A percentile compares a stretch with the other conserved stretches of the same genome.
These are phyloP conservation scores for Poeciliopsis infans DNA, from an alignment of 2,797 vertebrate species.

Conservation along the genomic window DNA sequence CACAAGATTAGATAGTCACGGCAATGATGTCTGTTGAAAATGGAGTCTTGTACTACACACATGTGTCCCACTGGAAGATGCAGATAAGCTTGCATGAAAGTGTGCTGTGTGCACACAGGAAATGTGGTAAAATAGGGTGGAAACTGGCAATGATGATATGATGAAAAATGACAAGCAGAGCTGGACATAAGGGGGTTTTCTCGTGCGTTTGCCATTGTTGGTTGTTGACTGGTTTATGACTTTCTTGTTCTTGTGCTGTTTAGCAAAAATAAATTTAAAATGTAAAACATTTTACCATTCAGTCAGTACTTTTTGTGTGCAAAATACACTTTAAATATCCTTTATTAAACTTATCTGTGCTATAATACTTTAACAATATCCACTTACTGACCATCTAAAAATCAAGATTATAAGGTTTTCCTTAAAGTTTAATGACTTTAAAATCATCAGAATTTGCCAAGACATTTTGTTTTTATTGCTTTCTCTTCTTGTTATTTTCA, in stretches of 20 bases:
- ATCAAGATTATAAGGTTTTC: background rate
- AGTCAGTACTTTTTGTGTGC: background rate
- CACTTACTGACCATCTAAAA: background rate
- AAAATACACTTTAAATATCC: background rate
- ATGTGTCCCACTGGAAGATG: constrained; percentile 30
- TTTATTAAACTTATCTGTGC: background rate
- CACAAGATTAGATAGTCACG: constrained; percentile 61
- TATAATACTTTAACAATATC: background rate
- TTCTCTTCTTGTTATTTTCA: background rate
- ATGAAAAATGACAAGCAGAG: constrained; percentile 10
- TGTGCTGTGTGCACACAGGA: constrained; percentile 56
- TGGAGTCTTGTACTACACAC: constrained; percentile 40
- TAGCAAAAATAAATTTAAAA: background rate
- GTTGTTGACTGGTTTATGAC: constrained; percentile 2
- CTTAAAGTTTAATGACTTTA: background rate
- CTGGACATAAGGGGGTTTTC: background rate
- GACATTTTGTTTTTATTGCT: background rate
- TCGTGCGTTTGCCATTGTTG: background rate
- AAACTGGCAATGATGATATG: constrained; percentile 39
- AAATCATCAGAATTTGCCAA: background rate
- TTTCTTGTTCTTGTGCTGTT: background rate
- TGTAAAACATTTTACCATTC: background rate
- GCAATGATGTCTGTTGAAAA: constrained; percentile 56
- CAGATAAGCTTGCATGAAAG: constrained; percentile 37
- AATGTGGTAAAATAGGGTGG: constrained; percentile 57